Evolutionary conservation across 2,797 vertebrate species (phyloP).

Genomic region (Rhinoraja longicauda): DNA sequence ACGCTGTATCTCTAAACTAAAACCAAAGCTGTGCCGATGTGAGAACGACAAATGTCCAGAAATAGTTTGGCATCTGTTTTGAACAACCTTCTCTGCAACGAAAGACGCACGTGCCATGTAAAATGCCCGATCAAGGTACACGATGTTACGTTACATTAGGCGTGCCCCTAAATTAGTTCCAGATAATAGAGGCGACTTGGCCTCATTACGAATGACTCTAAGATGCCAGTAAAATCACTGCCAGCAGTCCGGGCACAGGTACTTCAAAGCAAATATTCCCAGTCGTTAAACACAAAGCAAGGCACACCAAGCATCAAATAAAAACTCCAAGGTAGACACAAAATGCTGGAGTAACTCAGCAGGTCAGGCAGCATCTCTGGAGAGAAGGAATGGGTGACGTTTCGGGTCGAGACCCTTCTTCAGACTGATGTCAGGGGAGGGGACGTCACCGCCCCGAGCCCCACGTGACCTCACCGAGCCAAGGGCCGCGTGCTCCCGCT

Average conservation of each 20-base stretch:
- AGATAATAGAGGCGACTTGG: not conserved
- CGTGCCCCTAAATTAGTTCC: not conserved
- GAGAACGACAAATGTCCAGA: not conserved
- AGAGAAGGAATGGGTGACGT: no score
- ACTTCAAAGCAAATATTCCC: not conserved
- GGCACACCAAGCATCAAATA: not conserved
- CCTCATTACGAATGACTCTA: not conserved
- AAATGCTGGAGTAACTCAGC: no score
- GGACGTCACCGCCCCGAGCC: no score
- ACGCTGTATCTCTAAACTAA: no score
- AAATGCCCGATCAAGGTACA: not conserved
- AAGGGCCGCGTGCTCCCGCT: no score
- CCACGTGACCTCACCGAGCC: no score
- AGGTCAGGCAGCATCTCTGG: no score
- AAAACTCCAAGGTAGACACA: no score
- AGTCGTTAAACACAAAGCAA: not conserved
- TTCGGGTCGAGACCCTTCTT: no score
- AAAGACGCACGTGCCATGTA: not conserved
- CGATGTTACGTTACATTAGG: not conserved
- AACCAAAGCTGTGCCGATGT: no score
- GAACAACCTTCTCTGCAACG: not conserved
- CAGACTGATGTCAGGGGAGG: no score
- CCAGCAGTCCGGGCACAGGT: not conserved
- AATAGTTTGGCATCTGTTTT: not conserved
- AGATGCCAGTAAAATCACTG: constrained; percentile 1